Conservation (phyloP, 2,888 invertebrate genomes). For the Sminthurinus aureus region DNA sequence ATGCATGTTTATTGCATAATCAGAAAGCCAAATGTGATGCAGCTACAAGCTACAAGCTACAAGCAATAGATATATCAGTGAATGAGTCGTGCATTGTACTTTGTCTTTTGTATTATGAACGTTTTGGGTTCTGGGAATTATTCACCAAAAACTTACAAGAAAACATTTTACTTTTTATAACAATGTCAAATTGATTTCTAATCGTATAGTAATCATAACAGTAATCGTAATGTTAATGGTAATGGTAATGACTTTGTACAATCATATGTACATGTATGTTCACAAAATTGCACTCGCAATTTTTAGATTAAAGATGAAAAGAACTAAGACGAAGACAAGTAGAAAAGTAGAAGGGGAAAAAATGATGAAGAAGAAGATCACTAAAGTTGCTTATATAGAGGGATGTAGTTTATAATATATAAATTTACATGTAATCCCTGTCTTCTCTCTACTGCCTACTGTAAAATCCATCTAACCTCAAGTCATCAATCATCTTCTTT, state of each 20-base stretch:
- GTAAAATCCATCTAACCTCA: neutral
- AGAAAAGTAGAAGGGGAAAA: neutral
- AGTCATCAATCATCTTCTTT: neutral
- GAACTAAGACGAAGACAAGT: neutral
- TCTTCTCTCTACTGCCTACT: neutral
- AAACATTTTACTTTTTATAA: neutral
- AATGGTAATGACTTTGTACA: neutral
- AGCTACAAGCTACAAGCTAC: too few species aligned
- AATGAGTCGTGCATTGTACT: too few species aligned
- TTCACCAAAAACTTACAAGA: neutral
- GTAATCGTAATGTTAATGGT: neutral
- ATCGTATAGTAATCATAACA: neutral
- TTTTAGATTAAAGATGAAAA: neutral
- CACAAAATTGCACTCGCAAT: neutral
- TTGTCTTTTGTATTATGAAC: neutral
- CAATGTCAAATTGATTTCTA: constrained; percentile 14
- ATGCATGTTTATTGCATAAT: neutral
- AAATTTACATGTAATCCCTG: neutral
- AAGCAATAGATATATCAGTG: too few species aligned
- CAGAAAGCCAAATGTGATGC: too few species aligned
- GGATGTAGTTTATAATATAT: neutral
- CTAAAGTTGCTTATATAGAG: neutral
- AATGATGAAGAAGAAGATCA: neutral
- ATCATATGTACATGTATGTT: too few species aligned
- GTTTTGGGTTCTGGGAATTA: neutral